Evolutionary conservation across 1,140 invertebrate genomes (phyloP).

Genomic region (Hypothenemus hampei): DNA sequence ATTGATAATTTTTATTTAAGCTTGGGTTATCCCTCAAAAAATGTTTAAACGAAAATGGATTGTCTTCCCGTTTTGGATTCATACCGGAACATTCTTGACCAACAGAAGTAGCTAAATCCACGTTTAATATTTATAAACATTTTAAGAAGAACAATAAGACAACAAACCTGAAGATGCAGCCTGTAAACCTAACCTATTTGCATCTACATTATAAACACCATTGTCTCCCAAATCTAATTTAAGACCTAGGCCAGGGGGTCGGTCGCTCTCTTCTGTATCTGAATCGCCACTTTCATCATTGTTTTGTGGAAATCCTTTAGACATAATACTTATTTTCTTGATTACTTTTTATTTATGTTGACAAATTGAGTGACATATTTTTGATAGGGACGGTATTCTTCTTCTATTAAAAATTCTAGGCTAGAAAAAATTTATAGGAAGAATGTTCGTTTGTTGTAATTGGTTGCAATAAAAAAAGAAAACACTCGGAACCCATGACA

Average conservation of each 20-base stretch:
- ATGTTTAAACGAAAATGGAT: conserved; percentile 76
- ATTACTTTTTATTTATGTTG: no score
- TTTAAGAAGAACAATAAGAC: neutral
- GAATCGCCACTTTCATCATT: conserved; percentile 14
- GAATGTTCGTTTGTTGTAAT: no score
- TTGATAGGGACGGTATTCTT: no score
- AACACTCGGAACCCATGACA: no score
- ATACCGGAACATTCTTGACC: conserved; percentile 31
- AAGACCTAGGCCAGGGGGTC: conserved; percentile 14
- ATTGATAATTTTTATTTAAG: conserved; percentile 45
- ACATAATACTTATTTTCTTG: conserved; percentile 15
- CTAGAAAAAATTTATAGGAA: no score
- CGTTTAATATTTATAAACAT: neutral
- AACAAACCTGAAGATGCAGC: conserved; percentile 12
- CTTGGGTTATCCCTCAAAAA: conserved; percentile 58
- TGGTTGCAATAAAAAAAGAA: no score
- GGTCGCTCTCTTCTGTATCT: conserved; percentile 17
- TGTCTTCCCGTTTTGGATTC: conserved; percentile 57
- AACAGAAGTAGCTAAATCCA: neutral
- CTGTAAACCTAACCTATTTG: conserved; percentile 34
- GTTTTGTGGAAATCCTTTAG: conserved; percentile 1
- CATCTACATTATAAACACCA: conserved; percentile 29
- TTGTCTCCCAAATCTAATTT: conserved; percentile 36
- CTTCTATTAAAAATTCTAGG: no score
- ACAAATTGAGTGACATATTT: no score